phyloP scores from a whole-genome alignment of 1,140 invertebrate genomes.

The Monochamus saltuarius region DNA sequence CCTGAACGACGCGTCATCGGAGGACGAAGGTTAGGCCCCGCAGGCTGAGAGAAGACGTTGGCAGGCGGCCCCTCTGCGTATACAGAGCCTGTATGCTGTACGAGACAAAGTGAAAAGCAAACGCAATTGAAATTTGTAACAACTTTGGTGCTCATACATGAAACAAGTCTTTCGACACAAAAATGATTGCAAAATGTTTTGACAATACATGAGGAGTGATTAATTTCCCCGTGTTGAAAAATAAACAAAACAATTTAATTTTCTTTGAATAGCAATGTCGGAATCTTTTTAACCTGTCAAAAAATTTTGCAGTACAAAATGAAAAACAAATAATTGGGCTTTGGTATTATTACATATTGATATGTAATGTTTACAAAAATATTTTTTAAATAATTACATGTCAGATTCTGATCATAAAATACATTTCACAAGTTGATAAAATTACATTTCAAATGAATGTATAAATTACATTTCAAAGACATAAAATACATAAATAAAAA shows the following conservation, averaged over 20 bases:
- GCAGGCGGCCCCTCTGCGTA: conserved; percentile 54
- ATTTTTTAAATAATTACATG: conserved; percentile 43
- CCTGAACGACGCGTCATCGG: conserved; percentile 53
- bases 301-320: conserved; percentile 47
- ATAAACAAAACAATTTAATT: background rate
- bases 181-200: conserved; percentile 40
- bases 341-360: conserved; percentile 33
- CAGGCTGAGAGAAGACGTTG: conserved; percentile 52
- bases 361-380: conserved; percentile 35
- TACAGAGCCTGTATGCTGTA: conserved; percentile 54
- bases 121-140: conserved; percentile 52
- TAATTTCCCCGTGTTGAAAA: too few relatives aligned
- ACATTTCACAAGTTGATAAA: conserved; percentile 34
- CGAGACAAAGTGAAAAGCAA: conserved; percentile 54
- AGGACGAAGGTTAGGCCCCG: conserved; percentile 47
- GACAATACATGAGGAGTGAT: conserved; percentile 14
- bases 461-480: conserved; percentile 27
- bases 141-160: conserved; percentile 39
- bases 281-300: conserved; percentile 30
- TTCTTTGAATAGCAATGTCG: background rate
- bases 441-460: conserved; percentile 25
- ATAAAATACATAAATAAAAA: conserved; percentile 30
- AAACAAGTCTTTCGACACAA: conserved; percentile 21
- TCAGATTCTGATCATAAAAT: conserved; percentile 36
- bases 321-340: conserved; percentile 29